Evolutionary conservation across 2,797 vertebrate species (phyloP).

Genomic region (Vireo griseus): DNA sequence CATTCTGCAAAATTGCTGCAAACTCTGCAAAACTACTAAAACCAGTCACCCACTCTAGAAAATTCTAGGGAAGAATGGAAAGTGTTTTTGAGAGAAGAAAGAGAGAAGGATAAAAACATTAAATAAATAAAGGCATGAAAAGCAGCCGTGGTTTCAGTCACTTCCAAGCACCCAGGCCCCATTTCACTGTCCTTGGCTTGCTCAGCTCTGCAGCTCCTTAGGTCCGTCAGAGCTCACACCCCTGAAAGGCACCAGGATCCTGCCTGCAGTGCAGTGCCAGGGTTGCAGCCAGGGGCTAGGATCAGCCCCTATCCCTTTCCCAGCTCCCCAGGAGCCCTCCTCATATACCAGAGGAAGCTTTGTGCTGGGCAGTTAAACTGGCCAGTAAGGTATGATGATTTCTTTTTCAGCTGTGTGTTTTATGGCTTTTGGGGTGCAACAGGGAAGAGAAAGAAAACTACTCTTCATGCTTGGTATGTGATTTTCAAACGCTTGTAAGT

Average conservation of each 20-base stretch:
- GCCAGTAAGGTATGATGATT: neutral
- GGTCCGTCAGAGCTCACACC: neutral
- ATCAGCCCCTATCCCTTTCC: neutral
- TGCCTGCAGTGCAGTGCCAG: neutral
- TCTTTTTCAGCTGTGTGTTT: constrained; percentile 29
- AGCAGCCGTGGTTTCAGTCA: neutral
- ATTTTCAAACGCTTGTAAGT: neutral
- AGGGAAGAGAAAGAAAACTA: neutral
- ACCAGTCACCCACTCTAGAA: neutral
- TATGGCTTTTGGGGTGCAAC: neutral
- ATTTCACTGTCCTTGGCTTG: fast-evolving
- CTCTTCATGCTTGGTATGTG: neutral
- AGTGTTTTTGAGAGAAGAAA: neutral
- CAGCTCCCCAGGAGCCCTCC: neutral
- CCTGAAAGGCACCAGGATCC: neutral
- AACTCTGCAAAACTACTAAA: neutral
- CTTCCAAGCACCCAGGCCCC: neutral
- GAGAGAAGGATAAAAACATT: neutral
- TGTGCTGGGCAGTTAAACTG: neutral
- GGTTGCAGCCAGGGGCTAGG: neutral
- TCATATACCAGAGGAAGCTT: neutral
- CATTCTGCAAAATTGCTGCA: neutral
- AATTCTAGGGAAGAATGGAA: neutral
- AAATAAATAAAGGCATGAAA: neutral
- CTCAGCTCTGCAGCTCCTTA: neutral